phyloP scores from a whole-genome alignment of 2,888 invertebrate genomes.

The Cheilosia pagana region DNA sequence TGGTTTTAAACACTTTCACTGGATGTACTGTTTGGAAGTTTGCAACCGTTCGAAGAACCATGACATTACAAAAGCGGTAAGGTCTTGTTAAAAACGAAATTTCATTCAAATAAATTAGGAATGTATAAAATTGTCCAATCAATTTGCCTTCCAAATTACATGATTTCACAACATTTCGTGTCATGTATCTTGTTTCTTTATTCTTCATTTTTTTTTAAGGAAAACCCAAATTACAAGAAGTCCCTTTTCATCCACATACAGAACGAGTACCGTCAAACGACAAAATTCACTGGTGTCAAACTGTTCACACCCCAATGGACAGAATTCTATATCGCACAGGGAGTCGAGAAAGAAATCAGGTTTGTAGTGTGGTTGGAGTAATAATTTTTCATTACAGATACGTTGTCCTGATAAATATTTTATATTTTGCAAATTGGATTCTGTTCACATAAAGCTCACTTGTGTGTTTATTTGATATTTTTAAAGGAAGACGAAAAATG shows the following conservation, averaged over 20 bases:
- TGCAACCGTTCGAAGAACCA: conserved; percentile 83
- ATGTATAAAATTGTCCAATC: too few species aligned
- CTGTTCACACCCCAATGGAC: conserved; percentile 80
- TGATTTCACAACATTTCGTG: too few species aligned
- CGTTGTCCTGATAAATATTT: conserved; percentile 8
- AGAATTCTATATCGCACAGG: conserved; percentile 76
- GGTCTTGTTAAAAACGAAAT: conserved; percentile 13
- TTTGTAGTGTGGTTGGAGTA: conserved; percentile 59
- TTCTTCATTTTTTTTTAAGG: conserved; percentile 10
- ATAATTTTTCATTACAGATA: not conserved
- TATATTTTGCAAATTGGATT: conserved; percentile 16
- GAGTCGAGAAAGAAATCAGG: conserved; percentile 80
- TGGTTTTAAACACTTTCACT: conserved; percentile 89
- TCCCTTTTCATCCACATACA: conserved; percentile 76
- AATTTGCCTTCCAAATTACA: too few species aligned
- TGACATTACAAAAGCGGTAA: conserved; percentile 82
- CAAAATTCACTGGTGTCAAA: conserved; percentile 78
- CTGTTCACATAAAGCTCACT: conserved; percentile 8
- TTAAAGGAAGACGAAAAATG: conserved; percentile 81
- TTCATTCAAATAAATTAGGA: not conserved
- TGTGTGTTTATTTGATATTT: conserved; percentile 9
- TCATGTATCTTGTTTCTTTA: not conserved
- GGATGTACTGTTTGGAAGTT: conserved; percentile 87
- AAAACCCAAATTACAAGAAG: conserved; percentile 64
- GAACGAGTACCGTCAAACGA: conserved; percentile 79